Evolutionary conservation across 2,888 invertebrate species (phyloP), one percentile per base, ranked within the genome.

Genomic region (Dichetophora obliterata): DNA sequence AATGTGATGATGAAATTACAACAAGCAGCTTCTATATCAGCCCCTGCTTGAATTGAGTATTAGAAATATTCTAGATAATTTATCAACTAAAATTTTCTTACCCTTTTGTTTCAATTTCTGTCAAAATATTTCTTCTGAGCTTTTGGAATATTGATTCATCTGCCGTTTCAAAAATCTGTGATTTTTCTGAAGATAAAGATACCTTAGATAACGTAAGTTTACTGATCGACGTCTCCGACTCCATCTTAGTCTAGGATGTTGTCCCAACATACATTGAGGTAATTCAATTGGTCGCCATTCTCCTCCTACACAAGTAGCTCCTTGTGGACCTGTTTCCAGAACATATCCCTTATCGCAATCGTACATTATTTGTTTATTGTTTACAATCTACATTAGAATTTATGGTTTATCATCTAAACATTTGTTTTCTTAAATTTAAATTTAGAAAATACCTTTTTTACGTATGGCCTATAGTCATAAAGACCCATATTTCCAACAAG

Each of bases 401-500:
- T 68, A 78, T 59, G 14, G 50, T 54, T 37, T 70, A 37, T 22
- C 0, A 27, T 34, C 24, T 66, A 50, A 27, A 27, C 14, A 43
- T 34, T 34, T 24, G 4, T 70, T 9, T 4, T 54, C 16, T 11
- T 1, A 34, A 27, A 16, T 22, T 52, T 73, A 9, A 59, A 37
- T 57, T 16, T 31, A 4, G 48, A 16, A 43, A 6, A 72, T 82
- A 95, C 95, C 91, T 95, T 96, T 84, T 94, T 93, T 0, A 98
- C 98, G 87, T 98, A 98, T 0, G 96, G 95, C 73, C 97, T 91
- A 87, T 98, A 98, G 88, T 98, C 97, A 88, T 98, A 98, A 54
- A 97, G 91, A 0, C 98, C 98, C 96, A 98, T 98, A 87, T 97
- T 97, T 4, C 98, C 98, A 0, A 98, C 97, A 1, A 98, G 90